Percentiles rank a stretch among this genome's conserved stretches.
phyloP scores from a whole-genome alignment of 2,797 vertebrate species.

The Poecilia velifera region DNA sequence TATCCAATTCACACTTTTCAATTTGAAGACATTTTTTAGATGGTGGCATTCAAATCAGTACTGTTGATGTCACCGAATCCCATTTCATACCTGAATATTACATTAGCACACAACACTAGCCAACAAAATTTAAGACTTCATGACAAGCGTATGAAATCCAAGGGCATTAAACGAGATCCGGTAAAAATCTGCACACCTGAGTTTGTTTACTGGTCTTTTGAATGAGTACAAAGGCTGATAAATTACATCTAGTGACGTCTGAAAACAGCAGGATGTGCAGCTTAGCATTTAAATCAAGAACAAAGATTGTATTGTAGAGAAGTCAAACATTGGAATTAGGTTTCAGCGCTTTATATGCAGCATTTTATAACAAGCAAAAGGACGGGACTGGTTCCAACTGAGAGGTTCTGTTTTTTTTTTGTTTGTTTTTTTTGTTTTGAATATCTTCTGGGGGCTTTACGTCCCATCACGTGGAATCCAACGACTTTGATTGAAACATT shows the following conservation, averaged over 20 bases:
- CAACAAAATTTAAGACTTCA: not conserved
- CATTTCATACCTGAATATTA: not conserved
- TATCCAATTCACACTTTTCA: not conserved
- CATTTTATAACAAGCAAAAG: constrained; percentile 9
- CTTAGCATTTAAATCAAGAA: not conserved
- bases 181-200: constrained; percentile 11
- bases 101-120: not conserved
- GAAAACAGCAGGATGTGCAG: not conserved
- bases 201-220: constrained; percentile 3
- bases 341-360: not conserved
- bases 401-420: not conserved
- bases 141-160: not conserved
- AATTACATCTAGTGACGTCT: constrained; percentile 2
- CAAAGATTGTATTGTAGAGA: not conserved
- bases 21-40: not conserved
- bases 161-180: constrained; percentile 4
- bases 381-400: not conserved
- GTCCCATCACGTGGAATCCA: constrained; percentile 26
- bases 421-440: constrained; percentile 2
- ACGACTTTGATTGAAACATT: constrained; percentile 45
- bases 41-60: not conserved
- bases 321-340: not conserved
- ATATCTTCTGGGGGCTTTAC: constrained; percentile 17
- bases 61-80: not conserved
- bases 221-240: not conserved